phyloP scores from a whole-genome alignment of 2,797 vertebrate species.

The Nasua narica region DNA sequence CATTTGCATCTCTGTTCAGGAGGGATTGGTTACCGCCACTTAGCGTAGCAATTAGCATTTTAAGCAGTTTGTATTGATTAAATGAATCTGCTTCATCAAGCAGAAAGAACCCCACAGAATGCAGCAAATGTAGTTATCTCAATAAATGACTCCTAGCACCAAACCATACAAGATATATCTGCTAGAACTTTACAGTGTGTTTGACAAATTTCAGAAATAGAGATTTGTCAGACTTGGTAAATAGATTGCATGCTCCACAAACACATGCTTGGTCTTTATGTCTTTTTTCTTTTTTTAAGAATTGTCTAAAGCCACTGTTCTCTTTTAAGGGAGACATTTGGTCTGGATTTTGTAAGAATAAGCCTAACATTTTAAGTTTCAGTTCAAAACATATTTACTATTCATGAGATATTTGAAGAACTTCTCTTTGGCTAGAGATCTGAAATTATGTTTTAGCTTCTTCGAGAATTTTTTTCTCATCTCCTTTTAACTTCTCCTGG shows the following conservation, averaged over 20 bases:
- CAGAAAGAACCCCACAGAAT: neutral
- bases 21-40: neutral
- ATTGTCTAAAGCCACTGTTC: neutral
- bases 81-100: constrained; percentile 2
- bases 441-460: neutral
- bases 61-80: constrained; percentile 12
- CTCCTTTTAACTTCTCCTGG: neutral
- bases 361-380: neutral
- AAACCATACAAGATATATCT: neutral
- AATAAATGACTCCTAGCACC: neutral
- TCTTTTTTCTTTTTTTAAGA: neutral
- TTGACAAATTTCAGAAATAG: neutral
- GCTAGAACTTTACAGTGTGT: neutral
- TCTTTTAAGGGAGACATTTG: neutral
- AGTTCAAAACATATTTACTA: neutral
- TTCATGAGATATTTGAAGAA: neutral
- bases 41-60: neutral
- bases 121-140: neutral
- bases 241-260: neutral
- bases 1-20: neutral
- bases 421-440: neutral
- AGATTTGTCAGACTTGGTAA: neutral
- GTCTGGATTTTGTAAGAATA: neutral
- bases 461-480: neutral
- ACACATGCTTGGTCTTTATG: neutral